Evolutionary conservation across 2,888 invertebrate genomes (phyloP), one percentile per base, ranked within the genome.

Genomic region (Sycophila texana): DNA sequence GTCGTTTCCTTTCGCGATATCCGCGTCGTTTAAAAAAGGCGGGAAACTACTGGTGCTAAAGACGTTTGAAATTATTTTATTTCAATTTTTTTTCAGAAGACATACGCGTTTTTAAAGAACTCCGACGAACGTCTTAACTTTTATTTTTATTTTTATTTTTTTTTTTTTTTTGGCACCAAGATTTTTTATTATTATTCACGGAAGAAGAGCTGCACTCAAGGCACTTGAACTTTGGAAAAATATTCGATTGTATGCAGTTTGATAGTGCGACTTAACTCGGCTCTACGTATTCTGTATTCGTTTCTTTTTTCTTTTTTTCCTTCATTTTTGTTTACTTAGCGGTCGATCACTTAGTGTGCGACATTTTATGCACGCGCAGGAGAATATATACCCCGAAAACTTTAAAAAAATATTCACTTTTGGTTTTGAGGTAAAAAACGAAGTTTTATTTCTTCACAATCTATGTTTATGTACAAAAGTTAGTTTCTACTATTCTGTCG

Each of bases 141-240:
- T n/a, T n/a, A n/a, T n/a, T n/a, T n/a, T n/a, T n/a, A n/a, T n/a
- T n/a, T n/a, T n/a, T n/a, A n/a, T n/a, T 51, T n/a, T 61, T 20
- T 16, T 7, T n/a, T 30, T 3, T 70, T 74, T 71, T 76, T 80
- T 76, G 76, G 75, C 79, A 76, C 76, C 74, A 61, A 55, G 61
- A 77, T 67, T 71, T 60, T 30, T 51, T 51, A 18, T 57, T 57
- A 39, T 60, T 14, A 7, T n/a, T 47, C 13, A 68, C 57, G 61
- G 53, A 75, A 67, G 55, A 79, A 67, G 70, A 80, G 77, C 80
- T 80, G 80, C 80, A 77, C 77, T 80, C 47, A 80, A 80, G 80
- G 80, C 80, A 80, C 80, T 80, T 80, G 72, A 39, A 61, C 68
- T 80, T 76, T 67, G 47, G 57, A 61, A 61, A 61, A 74, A 73